Evolutionary conservation across 2,797 vertebrate species (phyloP), one percentile per base, ranked within the genome.

Genomic region (Lepus townsendii): DNA sequence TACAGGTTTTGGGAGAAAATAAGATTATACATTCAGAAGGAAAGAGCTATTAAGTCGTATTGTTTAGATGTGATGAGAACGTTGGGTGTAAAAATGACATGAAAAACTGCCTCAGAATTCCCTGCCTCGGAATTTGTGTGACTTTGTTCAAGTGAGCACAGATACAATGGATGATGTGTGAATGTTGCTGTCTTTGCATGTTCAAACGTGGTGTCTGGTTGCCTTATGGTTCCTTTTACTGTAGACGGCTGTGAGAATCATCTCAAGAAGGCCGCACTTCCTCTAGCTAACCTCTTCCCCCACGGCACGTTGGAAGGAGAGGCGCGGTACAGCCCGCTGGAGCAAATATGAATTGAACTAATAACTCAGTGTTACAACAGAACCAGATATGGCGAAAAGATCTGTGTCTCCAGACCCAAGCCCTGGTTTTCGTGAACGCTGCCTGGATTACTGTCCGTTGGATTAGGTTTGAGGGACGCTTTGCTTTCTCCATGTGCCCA

Each of bases 141-240:
- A 75, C 93, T 89, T 35, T 69, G 54, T 20, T 71, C 71, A 14
- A 75, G 50, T 69, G n/a, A 96, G 93, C 35, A 54, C 32, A 91
- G 86, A 62, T 71, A 90, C 84, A 96, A 93, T 83, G 54, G 5
- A 47, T 47, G 24, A 27, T 92, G 95, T 97, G 6, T 72, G 86
- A 86, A 83, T 13, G 38, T 68, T 26, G 35, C 30, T 27, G 13
- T 93, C 72, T 93, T 83, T 63, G 57, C 26, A 14, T 52, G 14
- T 93, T 88, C 76, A 88, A 3, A 20, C 71, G 14, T 52, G 38
- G 52, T 54, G 8, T 76, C 22, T 71, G 17, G 75, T 42, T 80
- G 27, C 13, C 50, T 89, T 63, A 54, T 66, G 42, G 4, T 65
- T 65, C 38, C 16, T 73, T 93, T 88, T 77, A 35, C 6, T 96